Percentiles rank a stretch among this genome's conserved stretches.
phyloP scores from a whole-genome alignment of 1,140 invertebrate genomes.

The Parapsyche elsis region DNA sequence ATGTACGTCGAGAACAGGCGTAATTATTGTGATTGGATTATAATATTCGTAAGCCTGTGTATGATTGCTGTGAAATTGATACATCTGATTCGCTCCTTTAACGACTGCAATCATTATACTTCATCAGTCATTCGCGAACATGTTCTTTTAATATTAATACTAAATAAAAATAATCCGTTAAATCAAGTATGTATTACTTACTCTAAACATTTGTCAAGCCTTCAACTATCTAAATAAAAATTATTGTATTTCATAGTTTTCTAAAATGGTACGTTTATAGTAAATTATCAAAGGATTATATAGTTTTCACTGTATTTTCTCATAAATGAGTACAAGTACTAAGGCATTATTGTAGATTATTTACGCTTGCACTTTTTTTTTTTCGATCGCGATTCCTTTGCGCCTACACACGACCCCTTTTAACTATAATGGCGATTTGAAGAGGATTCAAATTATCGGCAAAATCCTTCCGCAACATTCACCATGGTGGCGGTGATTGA shows the following conservation, averaged over 20 bases:
- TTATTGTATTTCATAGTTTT: too few relatives aligned
- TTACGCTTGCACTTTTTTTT: background rate
- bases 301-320: background rate
- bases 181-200: too few relatives aligned
- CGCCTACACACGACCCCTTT: conserved; percentile 31
- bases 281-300: too few relatives aligned
- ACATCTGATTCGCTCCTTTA: background rate
- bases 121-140: background rate
- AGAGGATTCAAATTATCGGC: conserved; percentile 37
- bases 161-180: too few relatives aligned
- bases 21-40: background rate
- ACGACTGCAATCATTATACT: background rate
- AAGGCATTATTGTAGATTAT: background rate
- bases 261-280: too few relatives aligned
- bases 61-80: conserved; percentile 2
- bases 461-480: conserved; percentile 40
- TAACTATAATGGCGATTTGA: conserved; percentile 37
- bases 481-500: conserved; percentile 35
- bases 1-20: background rate
- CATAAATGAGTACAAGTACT: background rate
- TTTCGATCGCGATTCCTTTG: conserved; percentile 28
- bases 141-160: too few relatives aligned
- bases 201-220: too few relatives aligned
- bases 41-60: background rate
- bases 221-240: too few relatives aligned